Base-by-base conservation (phyloP, 1,140 invertebrate species). In the Cyphomyrmex costatus region DNA sequence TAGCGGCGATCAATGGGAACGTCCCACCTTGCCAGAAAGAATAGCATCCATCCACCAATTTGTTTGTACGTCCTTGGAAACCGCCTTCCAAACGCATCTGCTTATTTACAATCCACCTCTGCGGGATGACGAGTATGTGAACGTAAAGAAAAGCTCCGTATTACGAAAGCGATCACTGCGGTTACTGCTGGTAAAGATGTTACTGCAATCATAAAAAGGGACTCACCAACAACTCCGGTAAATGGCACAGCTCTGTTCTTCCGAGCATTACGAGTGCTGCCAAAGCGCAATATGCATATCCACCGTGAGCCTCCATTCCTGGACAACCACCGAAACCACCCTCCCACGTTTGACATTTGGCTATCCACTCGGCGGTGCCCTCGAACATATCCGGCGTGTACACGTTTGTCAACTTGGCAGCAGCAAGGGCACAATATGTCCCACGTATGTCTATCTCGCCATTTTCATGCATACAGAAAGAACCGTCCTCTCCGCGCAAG, bases 1-100 rank as follows among this genome's bases (percentile, higher is more conserved):
- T 95, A 53, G 95, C 95, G 87, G 97, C 96, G 8, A 98, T 96
- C 42, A 97, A 95, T 56, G 98, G 98, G 94, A 99, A 98, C 53
- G 97, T 96, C 46, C 97, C 99, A 36, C 98, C 98, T 95, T 99
- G 98, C 99, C 99, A 99, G 96, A 99, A 99, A 3, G 98, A 99
- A 94, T 99, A 99, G 95, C 99, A 99, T 8, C 98, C 98, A 96
- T 99, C 99, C 1, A 99, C 99, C 76, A 99, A 95, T 96, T 99
- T 99, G 95, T 99, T 99, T 5, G 99, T 99, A 92, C 99, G 96
- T 1, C 98, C 98, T 96, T 98, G 98, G 92, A 99, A 99, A 27
- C 98, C 98, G 21, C 98, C 98, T 95, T 99, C 98, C 85, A 97
- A 96, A 87, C 96, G 95, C 98, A 99, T 99, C 95, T 99, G 98